Conservation (phyloP, 2,113 vertebrate genomes). For the Pollimyrus isidori region DNA sequence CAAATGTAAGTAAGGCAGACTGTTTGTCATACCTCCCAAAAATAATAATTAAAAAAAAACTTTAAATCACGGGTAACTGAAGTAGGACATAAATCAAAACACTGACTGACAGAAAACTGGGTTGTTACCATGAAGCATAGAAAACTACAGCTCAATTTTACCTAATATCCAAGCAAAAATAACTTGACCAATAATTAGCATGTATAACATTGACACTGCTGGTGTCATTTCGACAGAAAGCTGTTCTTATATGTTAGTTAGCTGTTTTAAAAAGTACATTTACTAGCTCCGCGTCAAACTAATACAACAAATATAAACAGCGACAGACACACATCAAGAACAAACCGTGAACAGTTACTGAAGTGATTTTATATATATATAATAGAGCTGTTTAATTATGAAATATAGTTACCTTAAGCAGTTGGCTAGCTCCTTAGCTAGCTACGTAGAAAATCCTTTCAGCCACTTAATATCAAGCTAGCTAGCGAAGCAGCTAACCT, state of each 20-base stretch:
- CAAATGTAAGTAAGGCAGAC: neutral
- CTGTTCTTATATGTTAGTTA: neutral
- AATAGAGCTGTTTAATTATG: neutral
- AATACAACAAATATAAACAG: neutral
- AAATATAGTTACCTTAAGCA: neutral
- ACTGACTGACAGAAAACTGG: neutral
- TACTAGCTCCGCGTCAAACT: neutral
- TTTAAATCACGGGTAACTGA: neutral
- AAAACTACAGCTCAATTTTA: neutral
- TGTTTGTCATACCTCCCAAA: neutral
- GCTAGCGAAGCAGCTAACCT: neutral
- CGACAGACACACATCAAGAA: neutral
- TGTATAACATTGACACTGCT: neutral
- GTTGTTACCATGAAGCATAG: neutral
- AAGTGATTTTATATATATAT: neutral
- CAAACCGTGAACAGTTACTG: neutral
- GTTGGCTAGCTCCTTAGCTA: slow-evolving; percentile 2
- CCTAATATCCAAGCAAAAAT: neutral
- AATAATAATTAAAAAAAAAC: neutral
- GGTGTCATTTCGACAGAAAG: neutral
- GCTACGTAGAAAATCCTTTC: slow-evolving; percentile 1
- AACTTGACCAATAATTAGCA: neutral
- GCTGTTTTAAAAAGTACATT: neutral
- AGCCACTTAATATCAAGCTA: neutral
- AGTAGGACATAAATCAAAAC: neutral